phyloP scores from a whole-genome alignment of 2,888 invertebrate species.

The Seira musarum region DNA sequence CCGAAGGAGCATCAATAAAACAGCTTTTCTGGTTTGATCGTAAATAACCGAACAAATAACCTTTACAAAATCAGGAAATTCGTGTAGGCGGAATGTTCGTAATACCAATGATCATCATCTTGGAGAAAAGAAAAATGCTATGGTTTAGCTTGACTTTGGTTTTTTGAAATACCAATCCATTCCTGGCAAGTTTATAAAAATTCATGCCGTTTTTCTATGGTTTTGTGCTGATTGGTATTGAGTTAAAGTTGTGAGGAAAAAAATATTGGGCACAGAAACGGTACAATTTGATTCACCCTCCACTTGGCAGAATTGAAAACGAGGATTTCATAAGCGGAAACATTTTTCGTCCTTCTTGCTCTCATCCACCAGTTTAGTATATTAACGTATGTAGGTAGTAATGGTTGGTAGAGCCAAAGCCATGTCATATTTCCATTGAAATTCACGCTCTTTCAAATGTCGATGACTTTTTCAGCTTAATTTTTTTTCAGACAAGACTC shows the following conservation, averaged over 20 bases:
- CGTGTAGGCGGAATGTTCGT: too few species aligned
- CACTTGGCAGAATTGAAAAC: background rate
- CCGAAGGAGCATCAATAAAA: too few species aligned
- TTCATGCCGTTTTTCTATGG: background rate
- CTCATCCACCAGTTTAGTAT: background rate
- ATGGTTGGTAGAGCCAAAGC: background rate
- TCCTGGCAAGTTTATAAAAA: background rate
- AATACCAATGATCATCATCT: too few species aligned
- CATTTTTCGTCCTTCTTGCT: background rate
- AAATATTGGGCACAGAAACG: too few species aligned
- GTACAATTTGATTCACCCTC: too few species aligned
- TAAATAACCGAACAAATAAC: too few species aligned
- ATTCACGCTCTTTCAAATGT: too few species aligned
- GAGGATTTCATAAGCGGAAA: background rate
- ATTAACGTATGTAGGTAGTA: background rate
- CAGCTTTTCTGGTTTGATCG: too few species aligned
- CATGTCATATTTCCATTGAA: too few species aligned
- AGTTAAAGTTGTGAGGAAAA: background rate
- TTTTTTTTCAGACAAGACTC: background rate
- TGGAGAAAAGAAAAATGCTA: too few species aligned
- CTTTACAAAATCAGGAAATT: too few species aligned
- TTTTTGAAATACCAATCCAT: background rate
- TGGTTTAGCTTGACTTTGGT: background rate
- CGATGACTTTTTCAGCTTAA: too few species aligned
- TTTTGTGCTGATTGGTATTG: background rate